Evolutionary conservation across 2,113 vertebrate species (phyloP).

Genomic region (Muscicapa adusta): DNA sequence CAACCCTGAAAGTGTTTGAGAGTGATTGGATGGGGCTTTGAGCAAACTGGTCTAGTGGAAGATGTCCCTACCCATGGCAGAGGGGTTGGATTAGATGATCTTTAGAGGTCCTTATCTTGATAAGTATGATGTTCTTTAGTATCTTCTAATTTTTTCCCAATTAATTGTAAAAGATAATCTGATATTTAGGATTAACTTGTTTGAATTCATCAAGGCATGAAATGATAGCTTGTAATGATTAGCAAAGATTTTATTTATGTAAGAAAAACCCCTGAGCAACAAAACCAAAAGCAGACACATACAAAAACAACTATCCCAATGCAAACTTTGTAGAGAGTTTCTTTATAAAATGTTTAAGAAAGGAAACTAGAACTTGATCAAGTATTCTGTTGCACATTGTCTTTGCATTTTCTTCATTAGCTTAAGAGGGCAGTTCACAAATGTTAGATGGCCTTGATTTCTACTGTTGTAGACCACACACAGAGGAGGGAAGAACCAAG

Average conservation of each 20-base stretch:
- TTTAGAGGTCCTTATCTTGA: neutral
- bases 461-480: neutral
- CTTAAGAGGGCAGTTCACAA: neutral
- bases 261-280: neutral
- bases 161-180: neutral
- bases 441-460: neutral
- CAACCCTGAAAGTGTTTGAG: neutral
- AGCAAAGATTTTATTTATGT: neutral
- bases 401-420: neutral
- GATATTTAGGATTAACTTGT: neutral
- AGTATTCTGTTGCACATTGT: neutral
- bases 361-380: neutral
- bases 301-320: accelerated
- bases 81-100: neutral
- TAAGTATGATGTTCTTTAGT: neutral
- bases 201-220: neutral
- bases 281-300: neutral
- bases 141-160: neutral
- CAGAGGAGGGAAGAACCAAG: neutral
- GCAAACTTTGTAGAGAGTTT: neutral
- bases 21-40: neutral
- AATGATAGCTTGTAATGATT: neutral
- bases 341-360: neutral
- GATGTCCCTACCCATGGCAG: neutral
- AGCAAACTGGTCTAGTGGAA: neutral